phyloP scores from a whole-genome alignment of 2,797 vertebrate species.

The Sternarchorhynchus goeldii region DNA sequence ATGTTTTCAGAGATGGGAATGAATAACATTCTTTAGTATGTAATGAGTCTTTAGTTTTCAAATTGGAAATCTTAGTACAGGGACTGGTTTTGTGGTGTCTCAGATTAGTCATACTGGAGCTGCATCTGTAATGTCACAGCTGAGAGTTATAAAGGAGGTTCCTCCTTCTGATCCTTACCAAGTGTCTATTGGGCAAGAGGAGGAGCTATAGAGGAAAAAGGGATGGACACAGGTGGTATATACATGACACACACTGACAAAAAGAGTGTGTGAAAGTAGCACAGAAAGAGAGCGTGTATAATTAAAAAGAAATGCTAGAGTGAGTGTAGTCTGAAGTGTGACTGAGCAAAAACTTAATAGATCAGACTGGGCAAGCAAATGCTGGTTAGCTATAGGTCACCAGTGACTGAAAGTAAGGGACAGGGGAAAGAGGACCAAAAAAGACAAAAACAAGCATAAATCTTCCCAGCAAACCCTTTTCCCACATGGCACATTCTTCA shows the following conservation, averaged over 20 bases:
- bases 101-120: neutral
- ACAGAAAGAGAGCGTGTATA: neutral
- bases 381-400: neutral
- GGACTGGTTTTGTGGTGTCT: neutral
- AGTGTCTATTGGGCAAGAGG: slow-evolving; percentile 31
- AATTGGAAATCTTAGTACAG: no score
- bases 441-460: neutral
- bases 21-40: no score
- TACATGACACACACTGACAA: slow-evolving; percentile 20
- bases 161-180: slow-evolving; percentile 31
- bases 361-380: slow-evolving; percentile 24
- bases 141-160: slow-evolving; percentile 37
- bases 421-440: neutral
- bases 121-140: slow-evolving; percentile 27
- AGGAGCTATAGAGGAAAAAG: slow-evolving; percentile 29
- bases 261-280: slow-evolving; percentile 8
- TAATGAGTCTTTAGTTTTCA: no score
- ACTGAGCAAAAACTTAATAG: slow-evolving; percentile 1
- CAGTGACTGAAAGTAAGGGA: neutral
- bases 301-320: neutral
- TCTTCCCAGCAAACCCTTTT: neutral
- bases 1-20: no score
- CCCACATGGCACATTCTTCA: slow-evolving; percentile 33
- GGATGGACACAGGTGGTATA: slow-evolving; percentile 35
- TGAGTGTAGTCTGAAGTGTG: neutral